Evolutionary conservation across 2,888 invertebrate genomes (phyloP), one percentile per base, ranked within the genome.

Genomic region (Ectemnius cavifrons): DNA sequence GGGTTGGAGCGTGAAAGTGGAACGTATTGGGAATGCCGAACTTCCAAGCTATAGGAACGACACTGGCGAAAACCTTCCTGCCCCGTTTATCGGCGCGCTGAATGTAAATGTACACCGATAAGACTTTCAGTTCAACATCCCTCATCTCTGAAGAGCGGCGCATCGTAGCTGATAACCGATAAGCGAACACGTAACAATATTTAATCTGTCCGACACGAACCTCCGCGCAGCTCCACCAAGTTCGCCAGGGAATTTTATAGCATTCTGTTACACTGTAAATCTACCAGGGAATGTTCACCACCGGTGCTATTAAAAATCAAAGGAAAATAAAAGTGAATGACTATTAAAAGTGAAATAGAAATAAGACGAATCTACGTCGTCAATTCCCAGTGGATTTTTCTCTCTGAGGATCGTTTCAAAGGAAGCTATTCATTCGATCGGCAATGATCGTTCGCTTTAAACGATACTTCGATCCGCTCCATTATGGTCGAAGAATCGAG

Each of bases 371-470:
- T 37, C 28, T 4, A 37, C 28, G 28, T 37, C 5, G 28, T 6
- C 28, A 2, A 6, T 37, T 37, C 4, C n/a, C n/a, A n/a, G n/a
- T n/a, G n/a, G n/a, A n/a, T n/a, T n/a, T n/a, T n/a, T n/a, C n/a
- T n/a, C n/a, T n/a, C n/a, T n/a, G n/a, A 1, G 5, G 37, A 6
- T 37, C 37, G 8, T 37, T 37, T 37, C 6, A 37, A 37, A 37
- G 37, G 11, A 11, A 37, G 37, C 20, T 18, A 14, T 58, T 58
- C 20, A 23, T 18, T 23, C 18, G 11, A 28, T 14, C n/a, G 5
- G 28, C n/a, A 18, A 61, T 61, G 61, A 61, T 16, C 16, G 2
- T 28, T 28, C 61, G 61, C 23, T 61, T 61, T 61, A 61, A 61
- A 2, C 61, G 18, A 61, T 37, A 11, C n/a, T 37, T 61, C 18